These are phyloP conservation scores for Drosophila nigromelanica DNA, from an alignment of 1,140 invertebrate genomes.

Conservation along the genomic window DNA sequence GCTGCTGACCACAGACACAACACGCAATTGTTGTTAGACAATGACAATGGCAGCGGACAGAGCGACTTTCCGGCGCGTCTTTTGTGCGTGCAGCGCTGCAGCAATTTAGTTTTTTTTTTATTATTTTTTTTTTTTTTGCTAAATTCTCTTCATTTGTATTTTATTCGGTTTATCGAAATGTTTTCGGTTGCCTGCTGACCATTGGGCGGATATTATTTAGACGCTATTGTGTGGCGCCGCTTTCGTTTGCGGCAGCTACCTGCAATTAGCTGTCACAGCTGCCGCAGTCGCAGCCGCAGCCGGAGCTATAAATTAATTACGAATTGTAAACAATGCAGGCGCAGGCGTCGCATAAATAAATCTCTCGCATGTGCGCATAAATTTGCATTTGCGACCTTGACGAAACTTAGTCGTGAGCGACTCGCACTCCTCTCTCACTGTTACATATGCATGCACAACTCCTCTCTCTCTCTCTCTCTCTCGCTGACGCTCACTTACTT, in stretches of 20 bases:
- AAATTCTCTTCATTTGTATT: conserved; percentile 8
- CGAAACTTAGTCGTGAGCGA: conserved; percentile 24
- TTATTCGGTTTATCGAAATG: neutral
- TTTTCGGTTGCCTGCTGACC: conserved; percentile 50
- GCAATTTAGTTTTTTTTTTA: conserved; percentile 11
- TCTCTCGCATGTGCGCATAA: conserved; percentile 70
- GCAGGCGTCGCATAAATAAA: conserved; percentile 70
- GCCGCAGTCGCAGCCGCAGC: conserved; percentile 2
- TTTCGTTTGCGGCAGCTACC: conserved; percentile 39
- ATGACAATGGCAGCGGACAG: conserved; percentile 47
- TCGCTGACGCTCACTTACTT: neutral
- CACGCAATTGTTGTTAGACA: conserved; percentile 54
- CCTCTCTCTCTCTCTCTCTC: neutral
- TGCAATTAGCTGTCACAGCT: conserved; percentile 77
- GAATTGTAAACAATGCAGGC: conserved; percentile 69
- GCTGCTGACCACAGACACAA: conserved; percentile 38
- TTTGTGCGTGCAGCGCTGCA: conserved; percentile 67
- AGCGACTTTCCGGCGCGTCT: conserved; percentile 71
- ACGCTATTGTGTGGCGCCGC: conserved; percentile 78
- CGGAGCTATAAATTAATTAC: conserved; percentile 70
- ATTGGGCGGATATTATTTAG: conserved; percentile 81
- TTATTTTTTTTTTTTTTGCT: neutral
- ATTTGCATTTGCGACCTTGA: conserved; percentile 76
- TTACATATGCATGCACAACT: neutral
- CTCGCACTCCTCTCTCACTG: neutral